phyloP scores from a whole-genome alignment of 2,113 vertebrate species.

The Leptobrachium leishanense region DNA sequence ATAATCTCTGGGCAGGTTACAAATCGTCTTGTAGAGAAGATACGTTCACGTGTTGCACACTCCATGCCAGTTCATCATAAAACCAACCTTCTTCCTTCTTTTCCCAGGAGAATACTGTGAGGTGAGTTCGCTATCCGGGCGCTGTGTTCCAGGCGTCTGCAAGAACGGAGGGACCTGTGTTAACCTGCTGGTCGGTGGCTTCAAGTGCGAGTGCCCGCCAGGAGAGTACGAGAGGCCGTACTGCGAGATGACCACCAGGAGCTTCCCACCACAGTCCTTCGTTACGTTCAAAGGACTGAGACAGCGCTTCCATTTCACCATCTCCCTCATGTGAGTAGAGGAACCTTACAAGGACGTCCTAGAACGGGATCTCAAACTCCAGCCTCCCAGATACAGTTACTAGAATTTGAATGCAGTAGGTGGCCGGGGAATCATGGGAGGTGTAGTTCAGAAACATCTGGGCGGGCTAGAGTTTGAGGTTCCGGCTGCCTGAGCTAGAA shows the following conservation, averaged over 20 bases:
- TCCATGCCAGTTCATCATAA: not conserved
- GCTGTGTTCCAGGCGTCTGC: constrained; percentile 70
- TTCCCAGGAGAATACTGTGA: constrained; percentile 71
- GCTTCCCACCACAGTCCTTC: constrained; percentile 74
- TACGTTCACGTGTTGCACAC: too few species aligned
- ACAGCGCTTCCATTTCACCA: constrained; percentile 76
- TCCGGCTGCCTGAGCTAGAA: too few species aligned
- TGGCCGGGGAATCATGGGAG: too few species aligned
- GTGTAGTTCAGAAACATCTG: too few species aligned
- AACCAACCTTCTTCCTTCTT: not conserved
- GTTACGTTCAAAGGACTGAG: constrained; percentile 78
- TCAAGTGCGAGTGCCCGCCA: constrained; percentile 72
- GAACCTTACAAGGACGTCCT: too few species aligned
- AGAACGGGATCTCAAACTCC: too few species aligned
- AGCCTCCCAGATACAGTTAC: too few species aligned
- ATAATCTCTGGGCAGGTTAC: too few species aligned
- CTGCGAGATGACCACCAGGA: constrained; percentile 74
- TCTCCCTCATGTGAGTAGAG: constrained; percentile 72
- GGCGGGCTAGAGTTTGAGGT: too few species aligned
- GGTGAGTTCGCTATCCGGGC: constrained; percentile 67
- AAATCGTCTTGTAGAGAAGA: too few species aligned
- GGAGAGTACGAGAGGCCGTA: constrained; percentile 71
- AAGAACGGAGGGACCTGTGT: constrained; percentile 77
- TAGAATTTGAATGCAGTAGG: too few species aligned
- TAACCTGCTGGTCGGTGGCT: constrained; percentile 76